Evolutionary conservation across 2,113 vertebrate species (phyloP), one percentile per base, ranked within the genome.

Genomic region (Chloropsis cyanopogon): DNA sequence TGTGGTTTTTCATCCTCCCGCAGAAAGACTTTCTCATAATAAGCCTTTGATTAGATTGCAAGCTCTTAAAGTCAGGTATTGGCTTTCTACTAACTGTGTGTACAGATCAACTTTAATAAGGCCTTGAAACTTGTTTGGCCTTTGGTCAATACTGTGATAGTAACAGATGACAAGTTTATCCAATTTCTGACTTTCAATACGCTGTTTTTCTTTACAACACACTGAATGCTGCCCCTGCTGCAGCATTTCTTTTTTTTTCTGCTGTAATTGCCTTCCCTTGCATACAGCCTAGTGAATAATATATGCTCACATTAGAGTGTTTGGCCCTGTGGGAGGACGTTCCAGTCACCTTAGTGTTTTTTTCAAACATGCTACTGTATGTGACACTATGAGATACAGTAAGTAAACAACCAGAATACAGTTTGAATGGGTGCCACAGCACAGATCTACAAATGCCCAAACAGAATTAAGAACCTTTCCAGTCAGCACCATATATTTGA

Each of bases 221-320:
- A 15, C 26, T 41, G 71, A 68, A 72, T 31, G 52, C 52, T 86
- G 47, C 47, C 29, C 61, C 75, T 69, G 28, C 57, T 72, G 61
- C 50, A 85, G 65, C 78, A 72, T 89, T 95, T 82, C 49, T 82
- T 86, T 82, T 86, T 72, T 80, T 92, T 93, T 91, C 61, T 91
- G 39, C 93, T 90, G 83, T 97, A 96, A 97, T 95, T 97, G 95
- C 86, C 79, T 96, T 96, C 52, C 65, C 84, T 88, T 95, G 86
- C 93, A 96, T 91, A 95, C 87, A 96, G 68, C 41, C 83, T 96
- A 88, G 94, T 97, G 85, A 97, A 97, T 97, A 96, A 97, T 97
- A 93, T 88, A 97, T 97, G 90, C 82, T 93, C 92, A 95, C 90
- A 95, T 96, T 97, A 96, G 86, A 96, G 83, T 88, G 82, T 88